Evolutionary conservation across 2,888 invertebrate species (phyloP).

Genomic region (Sphaerophoria taeniata): DNA sequence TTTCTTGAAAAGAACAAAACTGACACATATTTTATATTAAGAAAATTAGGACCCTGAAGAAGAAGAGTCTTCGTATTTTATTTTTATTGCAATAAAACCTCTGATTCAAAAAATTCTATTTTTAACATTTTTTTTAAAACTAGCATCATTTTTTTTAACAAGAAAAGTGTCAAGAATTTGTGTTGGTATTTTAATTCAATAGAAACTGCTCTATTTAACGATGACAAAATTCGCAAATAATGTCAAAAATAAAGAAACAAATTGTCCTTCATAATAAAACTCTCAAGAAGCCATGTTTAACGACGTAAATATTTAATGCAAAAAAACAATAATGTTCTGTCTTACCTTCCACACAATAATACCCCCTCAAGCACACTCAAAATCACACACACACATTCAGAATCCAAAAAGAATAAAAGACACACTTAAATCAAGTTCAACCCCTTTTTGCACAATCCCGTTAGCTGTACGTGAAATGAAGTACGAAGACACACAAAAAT

Average conservation of each 20-base stretch:
- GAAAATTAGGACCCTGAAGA: too few species aligned
- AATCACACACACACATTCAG: neutral
- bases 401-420: too few species aligned
- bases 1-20: too few species aligned
- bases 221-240: neutral
- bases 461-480: neutral
- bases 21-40: too few species aligned
- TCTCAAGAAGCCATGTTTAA: conserved; percentile 30
- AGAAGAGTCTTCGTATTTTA: too few species aligned
- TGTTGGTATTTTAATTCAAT: too few species aligned
- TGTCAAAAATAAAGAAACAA: neutral
- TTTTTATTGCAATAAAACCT: too few species aligned
- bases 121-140: too few species aligned
- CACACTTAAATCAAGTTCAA: conserved; percentile 35
- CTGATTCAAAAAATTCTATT: too few species aligned
- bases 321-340: conserved; percentile 1
- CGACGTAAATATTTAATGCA: conserved; percentile 27
- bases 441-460: neutral
- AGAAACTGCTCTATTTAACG: neutral
- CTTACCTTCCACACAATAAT: neutral
- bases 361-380: neutral
- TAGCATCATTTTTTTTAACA: too few species aligned
- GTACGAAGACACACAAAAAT: neutral
- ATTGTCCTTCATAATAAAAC: neutral
- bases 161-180: too few species aligned